These are phyloP conservation scores for Aphelocoma californica DNA, from an alignment of 2,797 vertebrate species.

Conservation along the genomic window DNA sequence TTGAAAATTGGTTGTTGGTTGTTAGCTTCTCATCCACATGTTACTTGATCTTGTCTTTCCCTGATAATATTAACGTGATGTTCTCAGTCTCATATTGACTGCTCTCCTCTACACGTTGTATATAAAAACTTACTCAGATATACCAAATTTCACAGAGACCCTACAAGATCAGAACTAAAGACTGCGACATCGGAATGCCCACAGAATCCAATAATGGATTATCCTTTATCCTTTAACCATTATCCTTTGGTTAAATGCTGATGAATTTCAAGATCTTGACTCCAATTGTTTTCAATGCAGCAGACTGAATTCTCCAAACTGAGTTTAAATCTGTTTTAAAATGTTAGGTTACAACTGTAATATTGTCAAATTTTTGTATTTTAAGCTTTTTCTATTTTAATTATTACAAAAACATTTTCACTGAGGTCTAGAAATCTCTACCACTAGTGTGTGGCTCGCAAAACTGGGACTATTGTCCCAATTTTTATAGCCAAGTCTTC, in stretches of 20 bases:
- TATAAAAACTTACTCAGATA: neutral
- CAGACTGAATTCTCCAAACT: neutral
- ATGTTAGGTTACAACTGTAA: neutral
- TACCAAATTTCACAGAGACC: neutral
- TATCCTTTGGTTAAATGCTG: neutral
- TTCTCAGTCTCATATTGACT: neutral
- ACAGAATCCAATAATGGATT: neutral
- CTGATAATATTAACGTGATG: rapidly evolving
- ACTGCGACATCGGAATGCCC: neutral
- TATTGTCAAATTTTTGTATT: neutral
- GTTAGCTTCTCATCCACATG: neutral
- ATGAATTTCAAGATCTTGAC: neutral
- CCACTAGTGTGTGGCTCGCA: neutral
- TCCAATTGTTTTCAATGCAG: neutral
- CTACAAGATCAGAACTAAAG: neutral
- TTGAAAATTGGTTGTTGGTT: neutral
- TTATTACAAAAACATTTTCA: neutral
- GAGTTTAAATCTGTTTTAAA: neutral
- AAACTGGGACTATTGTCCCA: neutral
- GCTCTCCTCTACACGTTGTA: neutral
- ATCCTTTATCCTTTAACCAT: too few species aligned
- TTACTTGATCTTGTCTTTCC: neutral
- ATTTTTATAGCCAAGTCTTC: neutral
- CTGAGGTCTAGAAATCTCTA: neutral
- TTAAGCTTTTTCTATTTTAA: neutral